Percentiles rank a stretch among this genome's conserved stretches.
phyloP scores from a whole-genome alignment of 2,797 vertebrate species.

The Alca torda region DNA sequence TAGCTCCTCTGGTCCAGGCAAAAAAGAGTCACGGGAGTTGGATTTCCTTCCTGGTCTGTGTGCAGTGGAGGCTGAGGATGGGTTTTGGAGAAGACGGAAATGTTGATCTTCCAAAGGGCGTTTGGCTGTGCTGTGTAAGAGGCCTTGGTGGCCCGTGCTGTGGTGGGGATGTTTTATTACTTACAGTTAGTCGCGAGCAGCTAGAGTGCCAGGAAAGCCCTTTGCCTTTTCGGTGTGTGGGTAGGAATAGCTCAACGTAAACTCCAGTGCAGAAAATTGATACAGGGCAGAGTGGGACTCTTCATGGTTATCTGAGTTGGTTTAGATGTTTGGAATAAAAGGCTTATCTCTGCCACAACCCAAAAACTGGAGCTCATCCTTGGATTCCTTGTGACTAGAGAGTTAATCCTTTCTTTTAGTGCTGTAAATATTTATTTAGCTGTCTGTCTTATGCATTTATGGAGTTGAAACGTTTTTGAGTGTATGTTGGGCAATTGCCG shows the following conservation, averaged over 20 bases:
- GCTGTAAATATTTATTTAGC: neutral
- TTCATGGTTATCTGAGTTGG: neutral
- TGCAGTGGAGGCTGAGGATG: neutral
- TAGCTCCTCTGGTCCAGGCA: neutral
- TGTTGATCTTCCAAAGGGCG: too few relatives aligned
- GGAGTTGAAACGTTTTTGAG: neutral
- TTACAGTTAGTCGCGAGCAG: neutral
- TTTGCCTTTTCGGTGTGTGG: accelerated
- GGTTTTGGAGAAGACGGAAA: neutral
- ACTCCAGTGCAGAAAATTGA: neutral
- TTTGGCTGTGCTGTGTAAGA: accelerated
- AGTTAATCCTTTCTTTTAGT: neutral
- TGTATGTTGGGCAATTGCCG: neutral
- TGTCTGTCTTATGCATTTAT: neutral
- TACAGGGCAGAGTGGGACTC: neutral
- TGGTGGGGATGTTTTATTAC: neutral
- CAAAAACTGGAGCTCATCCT: neutral
- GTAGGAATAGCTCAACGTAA: neutral
- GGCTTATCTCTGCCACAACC: neutral
- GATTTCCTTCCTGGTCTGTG: neutral
- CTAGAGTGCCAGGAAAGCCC: neutral
- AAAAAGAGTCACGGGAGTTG: neutral
- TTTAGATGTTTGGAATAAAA: neutral
- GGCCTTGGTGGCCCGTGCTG: neutral
- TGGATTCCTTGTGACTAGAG: neutral